Base-by-base conservation (phyloP, 2,113 vertebrate genomes). In the Capreolus pygargus region DNA sequence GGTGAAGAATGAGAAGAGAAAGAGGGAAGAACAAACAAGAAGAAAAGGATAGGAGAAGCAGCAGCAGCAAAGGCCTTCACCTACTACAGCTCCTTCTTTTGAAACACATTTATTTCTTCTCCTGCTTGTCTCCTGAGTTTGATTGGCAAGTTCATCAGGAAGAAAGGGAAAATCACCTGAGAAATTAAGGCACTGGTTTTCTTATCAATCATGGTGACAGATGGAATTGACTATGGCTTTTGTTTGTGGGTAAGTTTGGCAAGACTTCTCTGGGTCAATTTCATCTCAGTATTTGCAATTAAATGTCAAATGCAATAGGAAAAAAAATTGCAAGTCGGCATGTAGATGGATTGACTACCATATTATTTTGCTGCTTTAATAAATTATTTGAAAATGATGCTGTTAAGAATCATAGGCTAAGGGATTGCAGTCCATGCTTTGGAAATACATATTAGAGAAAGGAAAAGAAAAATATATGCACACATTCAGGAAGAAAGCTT, bases 201-300 rank as follows among this genome's bases (percentile, higher is more conserved):
- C 30, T 97, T 81, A 96, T 91, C 50, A 88, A 70, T 89, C 88
- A 81, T 3, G 61, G 33, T 88, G 92, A 89, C 90, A 96, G 28
- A 89, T 0, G 12, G 54, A 57, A 78, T 19, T 93, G 30, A 83
- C 58, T 86, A 58, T 85, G 39, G 58, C n/a, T 96, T 97, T 87
- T 95, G 81, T 76, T 94, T 55, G 30, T 91, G 97, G 93, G 95
- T 95, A 54, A 45, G 97, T 93, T 50, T 60, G 70, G 25, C 57
- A 88, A 74, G 86, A 84, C 94, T 97, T 93, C 61, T 52, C 81
- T 58, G 54, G 70, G 84, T 97, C 87, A 52, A 89, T 97, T 98
- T 97, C 79, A 93, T 92, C 52, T 90, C 58, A 88, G 58, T 55
- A 96, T 98, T 87, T 89, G 78, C 96, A 96, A 88, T 36, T 30